Evolutionary conservation across 2,888 invertebrate genomes (phyloP).

Genomic region (Ennomos fuscantarius): DNA sequence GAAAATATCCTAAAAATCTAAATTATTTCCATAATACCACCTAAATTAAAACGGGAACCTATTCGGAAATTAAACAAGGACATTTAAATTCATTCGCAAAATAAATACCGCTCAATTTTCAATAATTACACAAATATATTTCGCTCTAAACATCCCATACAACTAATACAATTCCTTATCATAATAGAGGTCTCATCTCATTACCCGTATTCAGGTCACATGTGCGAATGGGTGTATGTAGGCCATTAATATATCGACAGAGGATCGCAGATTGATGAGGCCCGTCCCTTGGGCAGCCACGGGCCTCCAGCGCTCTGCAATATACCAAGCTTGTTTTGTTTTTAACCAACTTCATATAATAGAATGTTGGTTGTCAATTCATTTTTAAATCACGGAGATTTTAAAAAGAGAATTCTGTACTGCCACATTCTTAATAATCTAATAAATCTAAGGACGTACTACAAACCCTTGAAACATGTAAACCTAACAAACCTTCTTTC

Average conservation of each 20-base stretch:
- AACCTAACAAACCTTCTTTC: too few relatives aligned
- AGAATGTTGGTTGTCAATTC: not conserved
- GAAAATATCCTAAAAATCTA: too few relatives aligned
- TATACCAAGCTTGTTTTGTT: slow-evolving; percentile 66
- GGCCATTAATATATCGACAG: slow-evolving; percentile 74
- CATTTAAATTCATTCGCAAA: too few relatives aligned
- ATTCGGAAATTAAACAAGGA: slow-evolving; percentile 17
- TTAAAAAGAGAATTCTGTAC: too few relatives aligned
- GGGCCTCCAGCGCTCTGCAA: slow-evolving; percentile 48
- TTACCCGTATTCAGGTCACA: slow-evolving; percentile 61
- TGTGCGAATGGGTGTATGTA: slow-evolving; percentile 70
- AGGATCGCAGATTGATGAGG: slow-evolving; percentile 74
- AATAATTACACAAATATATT: not conserved
- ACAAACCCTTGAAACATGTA: too few relatives aligned
- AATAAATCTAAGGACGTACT: too few relatives aligned
- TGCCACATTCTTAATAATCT: too few relatives aligned
- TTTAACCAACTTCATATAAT: slow-evolving; percentile 21
- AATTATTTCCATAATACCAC: too few relatives aligned
- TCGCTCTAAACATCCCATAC: not conserved
- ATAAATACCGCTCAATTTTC: too few relatives aligned
- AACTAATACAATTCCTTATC: slow-evolving; percentile 12
- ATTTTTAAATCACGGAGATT: too few relatives aligned
- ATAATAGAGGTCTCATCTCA: slow-evolving; percentile 37
- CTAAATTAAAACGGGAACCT: too few relatives aligned
- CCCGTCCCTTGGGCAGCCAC: slow-evolving; percentile 39